Conservation (phyloP, 2,888 invertebrate species). For the Parnassius glacialis region DNA sequence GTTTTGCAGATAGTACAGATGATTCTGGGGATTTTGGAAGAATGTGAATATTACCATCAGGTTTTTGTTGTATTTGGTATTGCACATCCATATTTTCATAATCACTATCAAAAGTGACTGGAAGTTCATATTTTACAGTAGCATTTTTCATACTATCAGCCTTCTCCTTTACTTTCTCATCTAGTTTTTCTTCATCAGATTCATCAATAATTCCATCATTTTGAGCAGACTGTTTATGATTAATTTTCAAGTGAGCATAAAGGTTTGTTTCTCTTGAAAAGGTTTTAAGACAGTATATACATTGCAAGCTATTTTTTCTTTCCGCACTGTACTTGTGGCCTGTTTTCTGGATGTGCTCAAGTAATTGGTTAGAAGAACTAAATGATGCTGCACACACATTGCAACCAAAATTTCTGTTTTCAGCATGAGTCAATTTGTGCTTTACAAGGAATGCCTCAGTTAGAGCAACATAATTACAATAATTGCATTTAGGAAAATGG, state of each 20-base stretch:
- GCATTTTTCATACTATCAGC: conserved; percentile 26
- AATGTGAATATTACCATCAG: conserved; percentile 75
- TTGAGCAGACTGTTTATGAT: conserved; percentile 83
- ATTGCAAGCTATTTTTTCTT: conserved; percentile 74
- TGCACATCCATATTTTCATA: conserved; percentile 55
- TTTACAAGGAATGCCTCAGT: conserved; percentile 85
- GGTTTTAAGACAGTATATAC: conserved; percentile 88
- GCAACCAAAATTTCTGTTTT: conserved; percentile 72
- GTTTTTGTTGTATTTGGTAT: conserved; percentile 58
- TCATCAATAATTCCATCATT: conserved; percentile 84
- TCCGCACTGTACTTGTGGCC: conserved; percentile 74
- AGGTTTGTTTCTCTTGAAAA: conserved; percentile 86
- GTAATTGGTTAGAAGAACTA: conserved; percentile 57
- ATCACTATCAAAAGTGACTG: conserved; percentile 48
- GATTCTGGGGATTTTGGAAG: conserved; percentile 55
- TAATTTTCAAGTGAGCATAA: conserved; percentile 85
- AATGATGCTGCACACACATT: conserved; percentile 80
- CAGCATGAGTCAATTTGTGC: conserved; percentile 85
- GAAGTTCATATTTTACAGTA: conserved; percentile 57
- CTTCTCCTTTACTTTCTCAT: conserved; percentile 31
- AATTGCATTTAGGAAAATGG: conserved; percentile 88
- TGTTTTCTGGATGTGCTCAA: conserved; percentile 79
- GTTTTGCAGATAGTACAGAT: conserved; percentile 43
- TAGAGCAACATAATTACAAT: conserved; percentile 88
- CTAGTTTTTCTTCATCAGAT: conserved; percentile 67